A percentile compares a stretch with the other conserved stretches of the same genome.
These are phyloP conservation scores for Cryptus armator DNA, from an alignment of 2,888 invertebrate species.

Conservation along the genomic window DNA sequence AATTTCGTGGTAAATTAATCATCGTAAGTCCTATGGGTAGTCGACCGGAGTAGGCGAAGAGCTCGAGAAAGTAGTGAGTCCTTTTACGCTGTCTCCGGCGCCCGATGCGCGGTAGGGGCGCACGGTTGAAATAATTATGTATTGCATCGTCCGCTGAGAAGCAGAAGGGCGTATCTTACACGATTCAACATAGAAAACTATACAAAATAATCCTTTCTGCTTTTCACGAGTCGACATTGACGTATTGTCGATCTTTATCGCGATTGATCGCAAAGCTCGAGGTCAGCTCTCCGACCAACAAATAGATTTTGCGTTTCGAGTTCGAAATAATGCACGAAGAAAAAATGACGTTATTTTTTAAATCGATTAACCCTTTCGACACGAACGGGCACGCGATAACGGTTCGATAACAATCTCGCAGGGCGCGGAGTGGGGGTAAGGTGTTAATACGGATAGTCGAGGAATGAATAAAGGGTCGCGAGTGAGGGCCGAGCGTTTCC, in stretches of 20 bases:
- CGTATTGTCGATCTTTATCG: too few species aligned
- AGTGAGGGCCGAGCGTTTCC: not conserved
- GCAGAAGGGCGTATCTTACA: too few species aligned
- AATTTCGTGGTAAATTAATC: not conserved
- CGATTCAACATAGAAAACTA: too few species aligned
- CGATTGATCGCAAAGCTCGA: too few species aligned
- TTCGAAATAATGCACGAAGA: too few species aligned
- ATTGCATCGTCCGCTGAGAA: not conserved
- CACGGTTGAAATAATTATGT: not conserved
- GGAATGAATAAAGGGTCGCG: not conserved
- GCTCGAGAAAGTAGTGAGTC: constrained; percentile 22
- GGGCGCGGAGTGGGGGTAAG: not conserved
- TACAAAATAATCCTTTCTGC: too few species aligned
- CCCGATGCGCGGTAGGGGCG: not conserved
- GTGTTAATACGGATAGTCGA: not conserved
- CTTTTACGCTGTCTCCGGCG: not conserved
- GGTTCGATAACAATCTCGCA: not conserved
- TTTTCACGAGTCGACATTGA: too few species aligned
- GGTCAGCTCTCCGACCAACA: too few species aligned
- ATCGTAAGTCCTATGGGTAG: not conserved
- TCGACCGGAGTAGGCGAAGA: not conserved
- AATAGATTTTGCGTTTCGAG: too few species aligned
- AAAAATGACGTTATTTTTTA: not conserved
- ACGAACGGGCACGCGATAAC: not conserved
- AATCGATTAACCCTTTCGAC: not conserved